Conservation (phyloP, 37 sponge, comb jelly and placozoan species). For the Tethya wilhelma region DNA sequence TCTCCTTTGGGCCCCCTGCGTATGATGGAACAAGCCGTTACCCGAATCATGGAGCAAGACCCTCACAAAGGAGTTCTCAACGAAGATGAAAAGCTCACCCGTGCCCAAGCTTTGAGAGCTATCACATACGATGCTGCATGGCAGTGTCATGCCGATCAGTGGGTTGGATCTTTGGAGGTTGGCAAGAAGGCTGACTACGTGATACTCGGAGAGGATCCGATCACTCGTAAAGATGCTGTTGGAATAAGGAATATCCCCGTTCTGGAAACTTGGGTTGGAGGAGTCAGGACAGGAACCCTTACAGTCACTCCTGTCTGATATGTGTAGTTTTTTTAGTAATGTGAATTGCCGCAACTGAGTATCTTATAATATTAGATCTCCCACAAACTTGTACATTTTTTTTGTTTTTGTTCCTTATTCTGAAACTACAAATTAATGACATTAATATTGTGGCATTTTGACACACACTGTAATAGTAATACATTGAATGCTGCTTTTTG, state of each 20-base stretch:
- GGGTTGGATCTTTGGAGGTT: constrained; percentile 30
- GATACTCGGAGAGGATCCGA: constrained; percentile 27
- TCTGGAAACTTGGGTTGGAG: constrained; percentile 41
- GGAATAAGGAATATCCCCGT: constrained; percentile 28
- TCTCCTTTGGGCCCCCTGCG: constrained; percentile 37
- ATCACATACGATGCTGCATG: constrained; percentile 39
- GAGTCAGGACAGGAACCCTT: too few species aligned
- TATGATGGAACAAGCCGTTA: constrained; percentile 42
- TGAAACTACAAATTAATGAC: too few species aligned
- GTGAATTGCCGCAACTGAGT: too few species aligned
- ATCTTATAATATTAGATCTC: too few species aligned
- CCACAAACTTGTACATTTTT: too few species aligned
- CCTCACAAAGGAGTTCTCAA: constrained; percentile 11
- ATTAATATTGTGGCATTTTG: too few species aligned
- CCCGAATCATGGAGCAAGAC: constrained; percentile 33
- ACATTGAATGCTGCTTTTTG: too few species aligned
- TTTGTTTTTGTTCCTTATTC: too few species aligned
- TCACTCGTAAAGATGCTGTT: background rate
- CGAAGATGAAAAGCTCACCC: constrained; percentile 4
- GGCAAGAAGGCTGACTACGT: constrained; percentile 46
- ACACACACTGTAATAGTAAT: too few species aligned
- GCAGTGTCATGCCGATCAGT: constrained; percentile 35
- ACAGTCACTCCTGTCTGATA: too few species aligned
- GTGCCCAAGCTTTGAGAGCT: constrained; percentile 12
- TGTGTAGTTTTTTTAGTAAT: too few species aligned